These are phyloP conservation scores for Neoitamus cyanurus DNA, from an alignment of 2,888 invertebrate genomes.

Conservation along the genomic window DNA sequence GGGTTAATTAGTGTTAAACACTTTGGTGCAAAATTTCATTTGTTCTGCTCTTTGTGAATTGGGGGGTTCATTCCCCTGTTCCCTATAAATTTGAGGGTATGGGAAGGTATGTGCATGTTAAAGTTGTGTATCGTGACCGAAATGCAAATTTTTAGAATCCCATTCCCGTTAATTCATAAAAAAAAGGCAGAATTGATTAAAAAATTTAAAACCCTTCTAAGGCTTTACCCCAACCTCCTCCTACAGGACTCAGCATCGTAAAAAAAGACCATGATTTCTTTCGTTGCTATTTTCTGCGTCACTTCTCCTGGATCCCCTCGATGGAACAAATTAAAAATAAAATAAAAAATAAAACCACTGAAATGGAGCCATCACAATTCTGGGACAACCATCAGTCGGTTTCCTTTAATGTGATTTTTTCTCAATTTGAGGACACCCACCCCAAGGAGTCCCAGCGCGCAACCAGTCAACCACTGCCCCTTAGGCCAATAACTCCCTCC, in stretches of 20 bases:
- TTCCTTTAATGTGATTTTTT: slow-evolving; percentile 16
- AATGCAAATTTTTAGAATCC: not conserved
- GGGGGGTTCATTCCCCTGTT: not conserved
- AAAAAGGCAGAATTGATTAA: not conserved
- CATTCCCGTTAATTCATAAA: not conserved
- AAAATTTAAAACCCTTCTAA: not conserved
- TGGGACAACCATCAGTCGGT: slow-evolving; percentile 17
- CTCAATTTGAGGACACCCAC: slow-evolving; percentile 17
- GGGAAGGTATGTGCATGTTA: not conserved
- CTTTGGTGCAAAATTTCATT: slow-evolving; percentile 16
- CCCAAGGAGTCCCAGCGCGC: not conserved
- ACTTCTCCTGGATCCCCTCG: not conserved
- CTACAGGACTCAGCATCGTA: not conserved
- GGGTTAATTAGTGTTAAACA: slow-evolving; percentile 45
- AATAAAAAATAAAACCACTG: not conserved
- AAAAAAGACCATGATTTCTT: not conserved
- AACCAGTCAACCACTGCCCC: not conserved
- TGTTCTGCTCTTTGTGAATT: not conserved
- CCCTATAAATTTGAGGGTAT: not conserved
- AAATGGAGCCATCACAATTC: slow-evolving; percentile 1
- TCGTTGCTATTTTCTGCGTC: not conserved
- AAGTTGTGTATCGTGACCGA: not conserved
- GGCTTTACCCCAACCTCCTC: not conserved
- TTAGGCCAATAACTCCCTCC: not conserved
- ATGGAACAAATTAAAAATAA: not conserved